Evolutionary conservation across 2,113 vertebrate genomes (phyloP), one percentile per base, ranked within the genome.

Genomic region (Clarias gariepinus): DNA sequence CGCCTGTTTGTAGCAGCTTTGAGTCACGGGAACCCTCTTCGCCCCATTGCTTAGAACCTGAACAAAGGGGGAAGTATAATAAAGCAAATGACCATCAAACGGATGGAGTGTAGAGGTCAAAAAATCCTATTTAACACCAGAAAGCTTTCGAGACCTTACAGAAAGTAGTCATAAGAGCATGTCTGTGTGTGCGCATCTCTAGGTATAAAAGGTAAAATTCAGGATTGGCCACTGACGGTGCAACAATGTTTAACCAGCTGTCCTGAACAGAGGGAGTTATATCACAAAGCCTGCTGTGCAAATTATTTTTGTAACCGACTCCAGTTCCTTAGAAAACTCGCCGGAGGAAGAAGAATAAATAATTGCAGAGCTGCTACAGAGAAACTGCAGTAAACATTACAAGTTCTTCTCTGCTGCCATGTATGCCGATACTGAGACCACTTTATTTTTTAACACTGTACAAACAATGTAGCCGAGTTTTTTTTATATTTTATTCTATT

Each of bases 21-120:
- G 96, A 0, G 92, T 86, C 58, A 97, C 93, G 0, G 94, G 96
- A 82, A 98, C 91, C 7, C 97, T 94, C 80, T 94, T 97, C 0
- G 97, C 96, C 19, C 94, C 96, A 3, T 95, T 92, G 0, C 84
- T 80, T 0, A 83, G 78, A 21, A 91, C 16, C 97, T 99, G 89
- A 2, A 91, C 58, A 81, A 8, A 76, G 57, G 1, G n/a, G 76
- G 85, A 61, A 10, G 7, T 15, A 57, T 52, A 83, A 36, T 4
- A 36, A 16, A 58, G 4, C 23, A 4, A 61, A 21, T 0, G 3
- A 30, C 58, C 18, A 28, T 18, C 4, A 76, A 53, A 76, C 11
- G 53, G 12, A 52, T 15, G 3, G 2, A 53, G 11, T 25, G 41
- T 10, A 52, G 23, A 77, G 6, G n/a, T 4, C 4, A 13, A 25